Evolutionary conservation across 2,113 vertebrate species (phyloP), one percentile per base, ranked within the genome.

Genomic region (Anser brachyrhynchus): DNA sequence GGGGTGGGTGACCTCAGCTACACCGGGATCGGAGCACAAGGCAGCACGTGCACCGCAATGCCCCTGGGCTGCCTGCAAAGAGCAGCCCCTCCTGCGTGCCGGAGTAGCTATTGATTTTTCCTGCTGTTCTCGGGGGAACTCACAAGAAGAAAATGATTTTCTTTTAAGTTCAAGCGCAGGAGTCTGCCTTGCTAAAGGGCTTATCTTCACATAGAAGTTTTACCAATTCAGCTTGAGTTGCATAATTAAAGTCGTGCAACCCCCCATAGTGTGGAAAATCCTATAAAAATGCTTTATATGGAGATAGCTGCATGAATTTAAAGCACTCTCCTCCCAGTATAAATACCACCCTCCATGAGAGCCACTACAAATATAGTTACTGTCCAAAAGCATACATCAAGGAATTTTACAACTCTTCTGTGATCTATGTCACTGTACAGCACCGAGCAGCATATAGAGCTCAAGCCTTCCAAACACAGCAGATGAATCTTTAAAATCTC

Each of bases 131-230:
- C 54, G 0, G 31, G 87, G 62, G 73, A 92, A 23, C 44, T 85
- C 71, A 52, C 66, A 77, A 66, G 66, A 82, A 79, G 88, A 62
- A 94, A 95, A 94, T 89, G 0, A 89, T 96, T 94, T 95, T 82
- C 61, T 82, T 95, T 94, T 16, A 79, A 93, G 88, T 86, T 90
- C 61, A 37, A 87, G 41, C 29, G 74, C 86, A 70, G 77, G 44
- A 87, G 84, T 25, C 73, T 93, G 84, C 66, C 86, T 96, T 82
- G 73, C 74, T 96, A 85, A 96, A 94, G 86, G 94, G 89, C 74
- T 96, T 84, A 79, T 91, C 89, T 89, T 82, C 2, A 1, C 84
- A 76, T 85, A 0, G 26, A 85, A 73, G 70, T 92, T 92, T 66
- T 51, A 91, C 80, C 92, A 91, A n/a, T 49, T 74, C 81, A n/a